Base-by-base conservation (phyloP, 2,113 vertebrate genomes). In the Sinosuthora webbiana region DNA sequence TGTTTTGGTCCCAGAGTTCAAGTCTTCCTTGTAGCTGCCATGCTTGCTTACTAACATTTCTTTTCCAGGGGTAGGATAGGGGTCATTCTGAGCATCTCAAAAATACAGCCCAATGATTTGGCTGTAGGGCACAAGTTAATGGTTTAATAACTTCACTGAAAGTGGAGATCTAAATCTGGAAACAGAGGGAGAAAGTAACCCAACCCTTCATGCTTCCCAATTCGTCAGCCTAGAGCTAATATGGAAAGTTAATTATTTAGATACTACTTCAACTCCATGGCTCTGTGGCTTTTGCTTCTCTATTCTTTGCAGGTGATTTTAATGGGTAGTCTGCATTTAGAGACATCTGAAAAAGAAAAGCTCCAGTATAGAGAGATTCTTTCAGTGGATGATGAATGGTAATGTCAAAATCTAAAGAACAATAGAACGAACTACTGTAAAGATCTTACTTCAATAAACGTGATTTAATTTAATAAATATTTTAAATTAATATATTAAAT, bases 11-110 rank as follows among this genome's bases (percentile, higher is more conserved):
- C 57, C 0, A 0, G 17, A 50, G 16, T 57, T 49, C 7, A 52
- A 57, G 27, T 45, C 27, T 45, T 65, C 65, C 20, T 56, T 67
- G 28, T 39, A 63, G 42, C 37, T 53, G 14, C 0, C 0, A 6
- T 42, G 23, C 15, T 62, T 45, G 57, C 45, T 2, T 7, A 16
- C 35, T 67, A 23, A 63, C 1, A 15, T 74, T 52, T 64, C 35
- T 47, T 82, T 65, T 41, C 21, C 50, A n/a, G 47, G 10, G 33
- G 19, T 23, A 39, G 24, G 17, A 7, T 27, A 19, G 47, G 7
- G 15, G 16, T 63, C 20, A n/a, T 57, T 81, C n/a, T 28, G 67
- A n/a, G 21, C 55, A 42, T 57, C 28, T 90, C 10, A 11, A 33
- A 71, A 83, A 42, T 6, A 41, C 41, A 23, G 12, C 24, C 23